Evolutionary conservation across 2,113 vertebrate genomes (phyloP).

Genomic region (Brachypteracias leptosomus): DNA sequence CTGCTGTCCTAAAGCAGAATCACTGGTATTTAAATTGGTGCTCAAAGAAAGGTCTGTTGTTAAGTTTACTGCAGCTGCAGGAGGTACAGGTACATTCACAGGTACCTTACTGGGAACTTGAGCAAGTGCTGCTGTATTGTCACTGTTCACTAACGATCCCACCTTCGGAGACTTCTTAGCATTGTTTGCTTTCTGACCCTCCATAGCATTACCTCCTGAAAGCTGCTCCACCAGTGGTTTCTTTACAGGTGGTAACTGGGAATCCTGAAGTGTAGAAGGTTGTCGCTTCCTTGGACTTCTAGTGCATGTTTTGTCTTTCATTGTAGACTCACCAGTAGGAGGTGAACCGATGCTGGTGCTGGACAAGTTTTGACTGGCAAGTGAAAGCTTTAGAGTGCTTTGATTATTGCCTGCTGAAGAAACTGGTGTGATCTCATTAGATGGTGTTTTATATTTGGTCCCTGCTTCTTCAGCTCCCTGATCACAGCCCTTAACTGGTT

Average conservation of each 20-base stretch:
- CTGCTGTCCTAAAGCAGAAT: slow-evolving; percentile 77
- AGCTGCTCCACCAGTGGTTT: slow-evolving; percentile 85
- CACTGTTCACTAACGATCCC: slow-evolving; percentile 73
- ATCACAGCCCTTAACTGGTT: slow-evolving; percentile 74
- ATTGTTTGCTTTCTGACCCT: slow-evolving; percentile 65
- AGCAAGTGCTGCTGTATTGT: slow-evolving; percentile 76
- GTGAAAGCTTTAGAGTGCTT: slow-evolving; percentile 74
- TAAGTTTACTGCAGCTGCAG: slow-evolving; percentile 62
- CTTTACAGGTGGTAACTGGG: slow-evolving; percentile 88
- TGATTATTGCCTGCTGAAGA: slow-evolving; percentile 79
- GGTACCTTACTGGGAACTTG: slow-evolving; percentile 72
- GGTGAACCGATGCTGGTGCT: slow-evolving; percentile 76
- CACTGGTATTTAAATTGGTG: slow-evolving; percentile 67
- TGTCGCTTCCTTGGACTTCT: slow-evolving; percentile 90
- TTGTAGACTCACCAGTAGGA: slow-evolving; percentile 66
- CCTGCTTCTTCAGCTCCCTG: slow-evolving; percentile 74
- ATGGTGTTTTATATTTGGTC: slow-evolving; percentile 76
- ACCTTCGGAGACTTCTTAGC: slow-evolving; percentile 71
- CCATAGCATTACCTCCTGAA: slow-evolving; percentile 46
- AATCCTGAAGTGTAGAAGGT: slow-evolving; percentile 79
- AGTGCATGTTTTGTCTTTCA: slow-evolving; percentile 81
- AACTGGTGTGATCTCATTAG: slow-evolving; percentile 69
- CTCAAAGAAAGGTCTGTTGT: slow-evolving; percentile 69
- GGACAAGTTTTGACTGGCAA: slow-evolving; percentile 74
- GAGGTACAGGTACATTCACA: slow-evolving; percentile 71